phyloP scores from a whole-genome alignment of 2,888 invertebrate genomes.

The Encarsia formosa region DNA sequence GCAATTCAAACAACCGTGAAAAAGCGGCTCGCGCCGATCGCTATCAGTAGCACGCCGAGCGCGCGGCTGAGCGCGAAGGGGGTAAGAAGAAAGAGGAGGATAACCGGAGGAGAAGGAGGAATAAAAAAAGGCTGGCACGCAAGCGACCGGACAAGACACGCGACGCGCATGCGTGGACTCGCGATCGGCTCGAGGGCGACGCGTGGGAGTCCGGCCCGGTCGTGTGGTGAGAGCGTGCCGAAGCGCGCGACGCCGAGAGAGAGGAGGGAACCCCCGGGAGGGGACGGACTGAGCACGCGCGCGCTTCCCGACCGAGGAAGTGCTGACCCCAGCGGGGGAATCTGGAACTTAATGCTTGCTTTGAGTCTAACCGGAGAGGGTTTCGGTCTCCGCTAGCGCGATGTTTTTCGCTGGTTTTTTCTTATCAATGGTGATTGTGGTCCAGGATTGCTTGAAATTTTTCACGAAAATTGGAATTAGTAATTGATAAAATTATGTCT shows the following conservation, averaged over 20 bases:
- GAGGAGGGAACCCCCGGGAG: constrained; percentile 14
- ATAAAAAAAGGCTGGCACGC: constrained; percentile 1
- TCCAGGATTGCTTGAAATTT: no score
- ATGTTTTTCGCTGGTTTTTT: no score
- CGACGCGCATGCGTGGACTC: constrained; percentile 29
- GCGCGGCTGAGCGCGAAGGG: constrained; percentile 1
- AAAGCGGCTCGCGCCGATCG: constrained; percentile 4
- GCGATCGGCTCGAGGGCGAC: constrained; percentile 36
- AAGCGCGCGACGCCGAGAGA: no score
- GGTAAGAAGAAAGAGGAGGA: constrained; percentile 1
- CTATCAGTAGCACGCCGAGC: constrained; percentile 3
- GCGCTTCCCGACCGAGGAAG: constrained; percentile 9
- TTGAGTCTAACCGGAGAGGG: background rate
- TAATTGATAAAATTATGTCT: no score
- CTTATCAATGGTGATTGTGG: no score
- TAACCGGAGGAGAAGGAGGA: constrained; percentile 6
- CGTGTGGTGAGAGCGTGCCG: constrained; percentile 46
- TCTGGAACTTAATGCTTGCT: background rate
- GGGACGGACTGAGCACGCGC: constrained; percentile 8
- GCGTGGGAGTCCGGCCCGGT: constrained; percentile 46
- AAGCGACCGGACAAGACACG: constrained; percentile 8
- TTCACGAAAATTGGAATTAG: no score
- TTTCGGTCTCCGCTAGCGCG: no score
- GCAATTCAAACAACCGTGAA: no score
- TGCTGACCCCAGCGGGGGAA: constrained; percentile 17